Evolutionary conservation across 53 echinoderm and acorn worm genomes (phyloP), one percentile per base, ranked within the genome.

Genomic region (Holothuria scabra): DNA sequence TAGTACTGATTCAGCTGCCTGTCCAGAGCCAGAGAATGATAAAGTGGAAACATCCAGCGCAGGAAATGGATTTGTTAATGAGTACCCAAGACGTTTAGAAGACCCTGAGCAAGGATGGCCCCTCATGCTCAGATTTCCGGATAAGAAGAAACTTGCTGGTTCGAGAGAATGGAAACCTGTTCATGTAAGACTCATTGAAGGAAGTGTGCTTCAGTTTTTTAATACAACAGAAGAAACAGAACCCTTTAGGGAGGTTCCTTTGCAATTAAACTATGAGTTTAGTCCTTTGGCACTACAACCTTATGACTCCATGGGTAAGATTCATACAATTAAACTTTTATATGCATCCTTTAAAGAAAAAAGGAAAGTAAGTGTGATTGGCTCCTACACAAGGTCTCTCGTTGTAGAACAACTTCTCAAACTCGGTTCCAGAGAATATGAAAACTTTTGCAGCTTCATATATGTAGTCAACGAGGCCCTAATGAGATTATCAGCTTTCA

Each of bases 341-440:
- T 97, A 97, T 81, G 87, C 92, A 75, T 92, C 93, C 9, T 97
- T 90, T 74, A 93, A 92, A 46, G 97, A 97, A 66, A 92, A 87
- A 80, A 83, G 92, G 63, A 91, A 88, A 52, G 84, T 90, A 14
- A 84, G 87, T 48, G 69, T 89, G 23, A 86, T 81, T 41, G 52
- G 87, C 31, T 61, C 72, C 18, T 85, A 92, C 52, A 85, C 90
- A 75, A 94, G 92, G 61, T 74, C 87, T 18, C 38, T 84, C 56
- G 55, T 71, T 28, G 59, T 83, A 16, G 92, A 90, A 63, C 88
- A 84, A 30, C 83, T 97, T 28, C 61, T 97, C 28, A 97, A 97
- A 66, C 74, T 97, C 4, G 94, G 92, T 20, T 87, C 90, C 8
- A 86, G 84, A 8, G 83, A 89, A 56, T 90, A 90, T 41, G 82